Conservation (phyloP, 2,888 invertebrate genomes). For the Syrista parreyssii region DNA sequence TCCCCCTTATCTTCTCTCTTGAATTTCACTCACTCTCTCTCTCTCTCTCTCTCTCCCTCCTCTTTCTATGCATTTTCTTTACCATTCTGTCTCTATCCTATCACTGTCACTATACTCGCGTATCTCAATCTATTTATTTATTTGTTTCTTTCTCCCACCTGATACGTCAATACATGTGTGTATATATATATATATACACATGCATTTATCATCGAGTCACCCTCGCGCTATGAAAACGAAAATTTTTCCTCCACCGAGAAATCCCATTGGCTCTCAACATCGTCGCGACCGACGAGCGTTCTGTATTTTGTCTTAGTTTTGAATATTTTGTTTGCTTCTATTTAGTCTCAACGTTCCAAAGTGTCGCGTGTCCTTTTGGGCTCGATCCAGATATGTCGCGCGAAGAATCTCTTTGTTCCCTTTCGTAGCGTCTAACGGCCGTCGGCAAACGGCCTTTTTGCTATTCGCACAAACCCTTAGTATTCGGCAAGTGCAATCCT, state of each 20-base stretch:
- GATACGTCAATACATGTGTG: neutral
- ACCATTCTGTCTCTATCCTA: neutral
- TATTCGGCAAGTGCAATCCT: neutral
- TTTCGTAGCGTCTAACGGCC: neutral
- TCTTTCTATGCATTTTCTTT: neutral
- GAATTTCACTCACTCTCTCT: neutral
- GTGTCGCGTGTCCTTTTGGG: neutral
- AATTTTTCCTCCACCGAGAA: neutral
- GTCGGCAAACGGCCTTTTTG: neutral
- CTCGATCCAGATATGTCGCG: neutral
- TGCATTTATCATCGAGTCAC: too few relatives aligned
- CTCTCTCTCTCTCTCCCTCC: conserved; percentile 3
- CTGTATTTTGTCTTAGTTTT: conserved; percentile 7
- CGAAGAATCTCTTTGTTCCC: neutral
- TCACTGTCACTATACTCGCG: neutral
- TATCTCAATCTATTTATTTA: conserved; percentile 23
- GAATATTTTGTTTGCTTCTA: neutral
- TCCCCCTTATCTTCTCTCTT: conserved; percentile 60
- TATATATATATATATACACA: too few relatives aligned
- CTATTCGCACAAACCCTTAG: neutral
- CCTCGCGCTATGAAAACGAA: neutral
- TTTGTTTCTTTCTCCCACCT: conserved; percentile 8
- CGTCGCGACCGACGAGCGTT: conserved; percentile 7
- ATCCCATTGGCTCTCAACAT: neutral
- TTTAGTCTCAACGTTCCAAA: neutral